These are phyloP conservation scores for Ypsolopha sequella DNA, from an alignment of 2,888 invertebrate genomes.

Conservation along the genomic window DNA sequence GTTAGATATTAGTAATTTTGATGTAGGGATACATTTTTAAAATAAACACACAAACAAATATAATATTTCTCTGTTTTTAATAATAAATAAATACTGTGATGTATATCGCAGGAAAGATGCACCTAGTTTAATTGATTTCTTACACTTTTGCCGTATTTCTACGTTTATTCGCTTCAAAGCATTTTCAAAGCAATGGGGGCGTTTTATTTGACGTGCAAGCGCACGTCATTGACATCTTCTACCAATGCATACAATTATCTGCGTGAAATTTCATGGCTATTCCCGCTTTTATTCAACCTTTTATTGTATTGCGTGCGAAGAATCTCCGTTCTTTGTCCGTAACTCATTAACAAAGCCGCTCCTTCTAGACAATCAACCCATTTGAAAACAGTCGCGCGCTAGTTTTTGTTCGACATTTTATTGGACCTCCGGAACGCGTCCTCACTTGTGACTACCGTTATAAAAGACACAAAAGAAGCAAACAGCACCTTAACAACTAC, in stretches of 20 bases:
- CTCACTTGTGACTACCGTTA: constrained; percentile 46
- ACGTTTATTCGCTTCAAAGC: no score
- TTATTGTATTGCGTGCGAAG: constrained; percentile 39
- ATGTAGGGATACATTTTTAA: no score
- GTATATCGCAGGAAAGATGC: no score
- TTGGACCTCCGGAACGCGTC: constrained; percentile 41
- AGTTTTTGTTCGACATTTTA: constrained; percentile 37
- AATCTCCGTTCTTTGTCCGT: constrained; percentile 26
- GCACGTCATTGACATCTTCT: constrained; percentile 37
- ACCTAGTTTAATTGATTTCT: no score
- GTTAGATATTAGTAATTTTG: no score
- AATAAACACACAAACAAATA: no score
- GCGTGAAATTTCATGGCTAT: not conserved
- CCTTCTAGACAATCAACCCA: constrained; percentile 32
- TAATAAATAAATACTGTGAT: no score
- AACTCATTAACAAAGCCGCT: constrained; percentile 37
- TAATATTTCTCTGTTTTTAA: no score
- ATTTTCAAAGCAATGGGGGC: not conserved
- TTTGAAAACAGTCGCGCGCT: constrained; percentile 33
- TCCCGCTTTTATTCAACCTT: not conserved
- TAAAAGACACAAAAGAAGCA: constrained; percentile 42
- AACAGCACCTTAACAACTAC: constrained; percentile 14
- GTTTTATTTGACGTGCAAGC: constrained; percentile 16
- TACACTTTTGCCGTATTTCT: no score
- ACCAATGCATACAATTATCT: constrained; percentile 17